These are phyloP conservation scores for Drosophila obscura DNA, from an alignment of 1,140 invertebrate genomes.

Conservation along the genomic window DNA sequence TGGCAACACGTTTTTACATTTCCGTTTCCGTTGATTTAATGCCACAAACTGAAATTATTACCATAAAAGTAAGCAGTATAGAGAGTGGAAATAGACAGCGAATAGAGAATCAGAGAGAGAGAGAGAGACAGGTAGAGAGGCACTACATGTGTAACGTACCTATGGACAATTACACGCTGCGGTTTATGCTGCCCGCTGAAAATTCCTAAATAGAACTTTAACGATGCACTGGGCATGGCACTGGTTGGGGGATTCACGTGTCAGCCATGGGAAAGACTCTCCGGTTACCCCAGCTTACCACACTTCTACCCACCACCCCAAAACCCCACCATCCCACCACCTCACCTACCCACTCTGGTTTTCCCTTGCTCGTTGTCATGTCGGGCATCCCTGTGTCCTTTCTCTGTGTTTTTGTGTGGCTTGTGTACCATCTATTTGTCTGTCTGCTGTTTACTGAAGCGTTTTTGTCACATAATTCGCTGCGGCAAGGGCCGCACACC, in stretches of 20 bases:
- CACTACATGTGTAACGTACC: conserved; percentile 11
- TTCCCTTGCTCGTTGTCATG: conserved; percentile 15
- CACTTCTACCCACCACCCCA: conserved; percentile 11
- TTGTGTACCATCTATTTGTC: conserved; percentile 49
- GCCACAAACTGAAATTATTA: conserved; percentile 74
- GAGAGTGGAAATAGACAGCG: not conserved
- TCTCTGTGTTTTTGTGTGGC: conserved; percentile 34
- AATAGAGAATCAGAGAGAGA: not conserved
- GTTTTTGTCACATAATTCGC: conserved; percentile 64
- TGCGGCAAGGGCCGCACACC: conserved; percentile 39
- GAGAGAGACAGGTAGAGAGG: too few relatives aligned
- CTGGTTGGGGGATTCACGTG: conserved; percentile 32
- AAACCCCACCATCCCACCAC: not conserved
- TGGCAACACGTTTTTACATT: conserved; percentile 81
- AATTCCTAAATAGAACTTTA: conserved; percentile 74
- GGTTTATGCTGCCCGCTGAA: conserved; percentile 48
- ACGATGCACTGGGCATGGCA: conserved; percentile 58
- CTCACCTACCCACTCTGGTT: not conserved
- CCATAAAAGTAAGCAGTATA: conserved; percentile 69
- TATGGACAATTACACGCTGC: conserved; percentile 66
- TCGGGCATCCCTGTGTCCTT: conserved; percentile 25
- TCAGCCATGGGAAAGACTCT: conserved; percentile 17
- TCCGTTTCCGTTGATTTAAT: conserved; percentile 75
- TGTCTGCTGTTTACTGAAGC: conserved; percentile 50
- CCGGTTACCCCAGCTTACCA: conserved; percentile 10